Base-by-base conservation (phyloP, 2,797 vertebrate species). In the Molossus molossus region DNA sequence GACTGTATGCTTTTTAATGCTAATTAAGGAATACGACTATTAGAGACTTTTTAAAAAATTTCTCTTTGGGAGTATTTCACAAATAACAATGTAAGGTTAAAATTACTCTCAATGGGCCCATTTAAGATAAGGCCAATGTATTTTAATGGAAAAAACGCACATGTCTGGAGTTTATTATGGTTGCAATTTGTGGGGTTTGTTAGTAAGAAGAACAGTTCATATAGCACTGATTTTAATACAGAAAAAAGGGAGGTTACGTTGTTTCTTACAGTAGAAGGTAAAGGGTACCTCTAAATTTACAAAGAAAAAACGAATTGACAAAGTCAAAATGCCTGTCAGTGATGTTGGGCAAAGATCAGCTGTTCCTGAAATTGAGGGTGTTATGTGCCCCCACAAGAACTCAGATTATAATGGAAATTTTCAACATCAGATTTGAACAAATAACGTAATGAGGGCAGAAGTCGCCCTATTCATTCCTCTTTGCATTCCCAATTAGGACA, bases 1-100 rank as follows among this genome's bases (percentile, higher is more conserved):
- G 85, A 96, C 86, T 37, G 33, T 33, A 53, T 58, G 15, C 58
- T 97, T 96, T 88, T 95, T 45, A 50, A 33, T 84, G 13, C 58
- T 93, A 96, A 94, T 13, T 76, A 55, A 64, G 75, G 14, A 11
- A 62, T 55, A 90, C 69, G 85, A 96, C 86, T 37, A 20, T 57
- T 85, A 69, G 33, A 12, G 53, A 15, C 27, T 92, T 96, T 97
- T 96, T 90, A 94, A 20, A 6, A 72, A 64, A 3, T 60, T 64
- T 58, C 70, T 87, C 87, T 3, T 92, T 77, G 95, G 6, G 93
- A 69, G 87, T 67, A 58, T 81, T 94, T 79, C 88, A 94, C 27
- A 96, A 1, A 94, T 55, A 92, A 50, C 6, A 82, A 40, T 21
- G 83, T 3, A 5, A 79, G 18, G 21, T 77, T 87, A 76, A 64